These are phyloP conservation scores for Tonatia bakeri DNA, from an alignment of 2,113 vertebrate genomes.

Conservation along the genomic window DNA sequence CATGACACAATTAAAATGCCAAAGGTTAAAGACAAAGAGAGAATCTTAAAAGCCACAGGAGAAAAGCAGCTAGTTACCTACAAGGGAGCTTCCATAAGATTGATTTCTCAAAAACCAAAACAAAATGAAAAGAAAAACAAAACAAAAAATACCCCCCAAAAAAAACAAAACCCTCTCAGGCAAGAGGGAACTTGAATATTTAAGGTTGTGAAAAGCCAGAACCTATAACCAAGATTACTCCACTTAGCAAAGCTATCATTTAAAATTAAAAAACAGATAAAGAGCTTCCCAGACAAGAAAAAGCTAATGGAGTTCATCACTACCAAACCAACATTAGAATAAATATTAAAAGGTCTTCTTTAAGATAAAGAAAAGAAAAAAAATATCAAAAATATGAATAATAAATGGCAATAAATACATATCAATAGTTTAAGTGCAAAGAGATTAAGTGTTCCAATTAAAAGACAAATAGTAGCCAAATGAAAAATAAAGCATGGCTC, in stretches of 20 bases:
- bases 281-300: not conserved
- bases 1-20: too few relatives aligned
- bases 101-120: not conserved
- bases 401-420: not conserved
- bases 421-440: too few relatives aligned
- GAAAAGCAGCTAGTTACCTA: too few relatives aligned
- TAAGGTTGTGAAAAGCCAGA: not conserved
- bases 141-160: too few relatives aligned
- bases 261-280: not conserved
- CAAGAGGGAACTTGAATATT: too few relatives aligned
- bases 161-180: not conserved
- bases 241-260: not conserved
- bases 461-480: too few relatives aligned
- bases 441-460: too few relatives aligned
- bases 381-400: not conserved
- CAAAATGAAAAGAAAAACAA: too few relatives aligned
- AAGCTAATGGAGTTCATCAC: not conserved
- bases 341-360: not conserved
- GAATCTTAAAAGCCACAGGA: too few relatives aligned
- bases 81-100: not conserved
- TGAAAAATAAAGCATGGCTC: too few relatives aligned
- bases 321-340: not conserved
- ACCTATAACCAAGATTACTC: not conserved
- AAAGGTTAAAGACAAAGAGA: too few relatives aligned
- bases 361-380: not conserved